phyloP scores from a whole-genome alignment of 2,888 invertebrate species.

The Diarsia brunnea region DNA sequence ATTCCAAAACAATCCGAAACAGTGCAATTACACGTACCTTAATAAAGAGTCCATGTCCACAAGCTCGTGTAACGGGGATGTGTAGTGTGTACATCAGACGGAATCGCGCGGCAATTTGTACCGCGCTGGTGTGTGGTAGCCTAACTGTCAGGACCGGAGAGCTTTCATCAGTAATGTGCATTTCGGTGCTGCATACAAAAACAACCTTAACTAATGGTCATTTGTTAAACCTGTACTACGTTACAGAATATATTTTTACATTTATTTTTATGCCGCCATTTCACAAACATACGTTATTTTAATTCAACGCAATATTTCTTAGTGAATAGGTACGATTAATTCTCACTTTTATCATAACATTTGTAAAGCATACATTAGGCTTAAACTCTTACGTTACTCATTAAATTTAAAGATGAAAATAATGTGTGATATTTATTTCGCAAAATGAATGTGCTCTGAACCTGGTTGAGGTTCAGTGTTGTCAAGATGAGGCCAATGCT shows the following conservation, averaged over 20 bases:
- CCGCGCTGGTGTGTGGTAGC: conserved; percentile 42
- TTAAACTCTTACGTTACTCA: conserved; percentile 11
- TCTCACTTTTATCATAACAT: conserved; percentile 19
- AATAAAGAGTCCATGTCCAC: conserved; percentile 63
- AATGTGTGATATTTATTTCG: conserved; percentile 5
- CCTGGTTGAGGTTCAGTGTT: not conserved
- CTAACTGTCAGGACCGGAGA: conserved; percentile 55
- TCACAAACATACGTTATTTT: not conserved
- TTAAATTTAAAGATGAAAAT: conserved; percentile 22
- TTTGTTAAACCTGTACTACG: conserved; percentile 42
- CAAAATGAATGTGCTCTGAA: not conserved
- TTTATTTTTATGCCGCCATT: not conserved
- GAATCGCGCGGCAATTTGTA: conserved; percentile 58
- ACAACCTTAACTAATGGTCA: conserved; percentile 49
- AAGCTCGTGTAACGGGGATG: conserved; percentile 35
- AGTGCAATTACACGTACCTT: conserved; percentile 60
- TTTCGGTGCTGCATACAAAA: conserved; percentile 64
- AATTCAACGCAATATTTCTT: not conserved
- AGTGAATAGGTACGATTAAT: conserved; percentile 3
- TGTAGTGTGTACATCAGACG: conserved; percentile 34
- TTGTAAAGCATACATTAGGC: conserved; percentile 18
- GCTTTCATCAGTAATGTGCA: conserved; percentile 69
- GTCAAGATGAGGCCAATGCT: not conserved
- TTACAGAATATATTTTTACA: not conserved
- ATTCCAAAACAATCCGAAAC: conserved; percentile 60